Evolutionary conservation across 2,888 invertebrate genomes (phyloP), one percentile per base, ranked within the genome.

Genomic region (Poecilus cupreus): DNA sequence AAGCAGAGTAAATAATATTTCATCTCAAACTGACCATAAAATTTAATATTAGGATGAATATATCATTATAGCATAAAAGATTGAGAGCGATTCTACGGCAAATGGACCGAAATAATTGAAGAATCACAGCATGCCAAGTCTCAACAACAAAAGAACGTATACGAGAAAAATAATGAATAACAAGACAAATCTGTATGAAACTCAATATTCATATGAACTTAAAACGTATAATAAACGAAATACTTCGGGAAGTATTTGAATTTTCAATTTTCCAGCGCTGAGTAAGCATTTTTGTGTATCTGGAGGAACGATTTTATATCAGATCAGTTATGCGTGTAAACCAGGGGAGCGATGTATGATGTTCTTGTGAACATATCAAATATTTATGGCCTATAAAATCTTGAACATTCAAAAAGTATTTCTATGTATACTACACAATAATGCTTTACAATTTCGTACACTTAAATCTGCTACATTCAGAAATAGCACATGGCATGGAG

Each of bases 51-150:
- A 57, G 24, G 13, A 22, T 22, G 57, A 57, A 57, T 57, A 57
- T 22, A 57, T 57, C 57, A 57, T 57, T 57, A 57, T 57, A 57
- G 3, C 57, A 22, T 0, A 68, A 16, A 37, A 37, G 37, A 68
- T 68, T 68, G 20, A 68, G 20, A 68, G 37, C 39, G 68, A 68
- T 39, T 68, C 32, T 39, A 32, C 4, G 26, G 32, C 16, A 68
- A 68, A 68, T 68, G 68, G 68, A 68, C 39, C 39, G 68, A 16
- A 68, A 68, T 68, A 68, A 68, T 39, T 68, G 37, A 68, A 68
- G 68, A 68, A 68, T 32, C 39, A 68, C 39, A 39, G 68, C 37
- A 32, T 68, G 68, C 11, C 18, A 68, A 16, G 16, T 16, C 18
- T 13, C 10, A 68, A 37, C 68, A 32, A 68, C 39, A 68, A 68